Evolutionary conservation across 2,797 vertebrate genomes (phyloP), one percentile per base, ranked within the genome.

Genomic region (Sternarchorhynchus goeldii): DNA sequence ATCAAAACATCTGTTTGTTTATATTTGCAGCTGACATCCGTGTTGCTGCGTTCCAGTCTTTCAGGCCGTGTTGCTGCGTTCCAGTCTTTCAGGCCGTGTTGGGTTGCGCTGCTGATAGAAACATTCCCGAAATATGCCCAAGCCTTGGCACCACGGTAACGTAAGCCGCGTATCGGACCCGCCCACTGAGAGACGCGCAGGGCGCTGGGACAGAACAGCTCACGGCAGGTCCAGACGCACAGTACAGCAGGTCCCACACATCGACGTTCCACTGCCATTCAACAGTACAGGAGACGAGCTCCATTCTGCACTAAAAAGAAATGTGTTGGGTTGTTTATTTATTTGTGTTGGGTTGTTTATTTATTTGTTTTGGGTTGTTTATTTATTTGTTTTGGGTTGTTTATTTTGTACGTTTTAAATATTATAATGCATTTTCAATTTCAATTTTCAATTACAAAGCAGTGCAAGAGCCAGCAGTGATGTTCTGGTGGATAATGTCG

Each of bases 51-150:
- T 36, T 56, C 59, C 69, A 68, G 85, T 67, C 45, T 68, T 67
- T 71, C 31, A 58, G 17, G 7, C 86, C 62, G 53, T 88, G 70
- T 85, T 20, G 34, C 34, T 18, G 20, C 6, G 21, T 36, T 56
- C 59, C 69, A 68, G 85, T 67, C 45, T 68, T 67, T 71, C 31
- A 58, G 17, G 7, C 86, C 62, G 53, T 88, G 70, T 85, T 88
- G 82, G 86, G 83, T 59, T 62, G 45, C 50, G 39, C 50, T 69
- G 65, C 63, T 79, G 81, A 75, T 77, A 75, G 66, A 82, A 77
- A 73, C 77, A 39, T 39, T 79, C 77, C 77, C 83, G 59, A 66
- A 69, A 75, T 75, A 70, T 62, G 56, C 45, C 36, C 76, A 76
- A 76, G 59, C 39, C 64, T 62, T 7, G 2, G 8, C 56, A 14